Base-by-base conservation (phyloP, 2,113 vertebrate species). In the Ammodytes dubius region DNA sequence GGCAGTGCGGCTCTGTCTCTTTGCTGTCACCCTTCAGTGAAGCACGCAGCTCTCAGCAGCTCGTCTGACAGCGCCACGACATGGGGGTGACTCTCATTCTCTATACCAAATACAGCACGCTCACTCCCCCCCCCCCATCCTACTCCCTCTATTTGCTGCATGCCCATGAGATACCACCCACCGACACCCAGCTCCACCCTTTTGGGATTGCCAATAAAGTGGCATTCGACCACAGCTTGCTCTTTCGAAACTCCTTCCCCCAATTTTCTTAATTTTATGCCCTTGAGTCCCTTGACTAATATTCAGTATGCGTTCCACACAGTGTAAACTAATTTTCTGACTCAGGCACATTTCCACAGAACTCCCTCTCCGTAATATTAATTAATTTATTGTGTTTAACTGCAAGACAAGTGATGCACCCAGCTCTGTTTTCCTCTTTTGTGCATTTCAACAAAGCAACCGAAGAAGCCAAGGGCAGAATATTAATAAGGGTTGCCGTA, bases 11-110 rank as follows among this genome's bases (percentile, higher is more conserved):
- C 75, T 61, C 79, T 88, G 76, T 93, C 89, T 87, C 80, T 83
- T 56, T 56, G 54, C 87, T 87, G 93, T 94, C 92, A 91, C 86
- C 87, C 87, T 86, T 91, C 93, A 90, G 87, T 89, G 87, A 77
- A 87, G 89, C 85, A 74, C 83, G n/a, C 56, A 65, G 84, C 65
- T 77, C 84, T 88, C 86, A 74, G 85, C 89, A 70, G 77, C 89
- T 87, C 67, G 81, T 53, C 68, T 88, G 89, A 91, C 88, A 92
- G 91, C 50, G n/a, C 57, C 87, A 74, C 83, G 57, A 89, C 82
- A 64, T 68, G 73, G 57, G 27, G 87, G 76, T 87, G 90, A 88
- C 87, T 86, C 77, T 84, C 86, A 81, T 90, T 91, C 88, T 85
- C 79, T 47, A 27, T 27, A 77, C 47, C 17, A 91, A 85, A 87